Evolutionary conservation across 2,113 vertebrate species (phyloP), one percentile per base, ranked within the genome.

Genomic region (Zootoca vivipara): DNA sequence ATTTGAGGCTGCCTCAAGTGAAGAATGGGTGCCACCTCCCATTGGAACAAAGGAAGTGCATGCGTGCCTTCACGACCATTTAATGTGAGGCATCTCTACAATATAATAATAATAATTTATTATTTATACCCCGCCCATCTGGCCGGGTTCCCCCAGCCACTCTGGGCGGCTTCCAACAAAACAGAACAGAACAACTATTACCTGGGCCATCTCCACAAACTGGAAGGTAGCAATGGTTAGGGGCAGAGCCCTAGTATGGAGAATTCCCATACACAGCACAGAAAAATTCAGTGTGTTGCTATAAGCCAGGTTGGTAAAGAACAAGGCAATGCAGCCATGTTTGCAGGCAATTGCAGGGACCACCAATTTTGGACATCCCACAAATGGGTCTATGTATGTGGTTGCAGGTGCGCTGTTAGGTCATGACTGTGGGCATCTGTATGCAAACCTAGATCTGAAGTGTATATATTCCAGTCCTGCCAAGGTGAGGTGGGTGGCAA

Each of bases 1-100:
- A 40, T 56, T 28, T n/a, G 62, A 88, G 33, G 72, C 38, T 38
- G 86, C 38, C n/a, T 83, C 38, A 46, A 69, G 80, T 18, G 46
- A n/a, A 67, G n/a, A 26, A 65, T 56, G 89, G 65, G 73, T 46
- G 35, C 81, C 16, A 64, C 16, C 56, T 38, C 64, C 78, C 38
- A 58, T 16, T 82, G 80, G 40, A 88, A 65, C 72, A 56, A 46
- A 67, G 72, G 80, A 88, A 88, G 52, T 88, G 40, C 56, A 88
- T 83, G 72, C 24, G 40, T 56, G 15, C 80, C 64, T 15, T 52
- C 73, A 15, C 70, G 38, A 46, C 4, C 42, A 42, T 77, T 78
- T 33, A 78, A 35, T 9, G 58, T 15, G 33, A 64, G 8, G 3
- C 10, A 81, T 70, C 58, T 33, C 9, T 64, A 62, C 15, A n/a